Evolutionary conservation across 2,888 invertebrate genomes (phyloP), one percentile per base, ranked within the genome.

Genomic region (Andricus curvator): DNA sequence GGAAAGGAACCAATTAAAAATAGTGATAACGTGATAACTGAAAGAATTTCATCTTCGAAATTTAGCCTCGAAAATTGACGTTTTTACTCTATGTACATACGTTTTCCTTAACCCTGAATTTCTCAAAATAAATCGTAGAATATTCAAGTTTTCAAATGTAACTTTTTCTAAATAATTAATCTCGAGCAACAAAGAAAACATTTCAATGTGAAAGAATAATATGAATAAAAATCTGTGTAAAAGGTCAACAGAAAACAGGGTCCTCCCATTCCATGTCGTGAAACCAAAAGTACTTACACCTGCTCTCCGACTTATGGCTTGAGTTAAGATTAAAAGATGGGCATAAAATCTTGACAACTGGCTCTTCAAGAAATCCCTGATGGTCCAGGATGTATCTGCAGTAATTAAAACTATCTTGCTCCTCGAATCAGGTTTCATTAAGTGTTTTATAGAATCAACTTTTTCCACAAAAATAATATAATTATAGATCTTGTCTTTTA

Each of bases 321-420:
- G 95, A 0, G 95, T 95, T 80, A 97, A 94, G 0, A 97, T 94
- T 78, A 97, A 92, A 48, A 97, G 93, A 93, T 97, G 96, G 0
- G 95, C 94, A 88, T 96, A 95, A 89, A 94, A 94, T 87, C 95
- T 95, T 0, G 96, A 95, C 3, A 93, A 82, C 76, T 94, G 93
- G 33, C 95, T 94, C 0, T 94, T 92, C 25, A 97, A 90, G 92
- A 96, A 97, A 88, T 96, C 96, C 80, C 95, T 94, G 1, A 97
- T 94, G 41, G 95, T 95, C 96, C 96, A 97, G 87, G 96, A 96
- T 0, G 96, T 95, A 2, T 96, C 96, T 86, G 95, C 94, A 0
- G 96, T 95, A 0, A 96, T 93, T 1, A 97, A 91, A 0, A 97
- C 93, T 0, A 97, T 95, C 88, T 95, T 95, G 85, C 94, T 95